A percentile compares a stretch with the other conserved stretches of the same genome.
phyloP scores from a whole-genome alignment of 2,797 vertebrate genomes.

The Danio kyathit region DNA sequence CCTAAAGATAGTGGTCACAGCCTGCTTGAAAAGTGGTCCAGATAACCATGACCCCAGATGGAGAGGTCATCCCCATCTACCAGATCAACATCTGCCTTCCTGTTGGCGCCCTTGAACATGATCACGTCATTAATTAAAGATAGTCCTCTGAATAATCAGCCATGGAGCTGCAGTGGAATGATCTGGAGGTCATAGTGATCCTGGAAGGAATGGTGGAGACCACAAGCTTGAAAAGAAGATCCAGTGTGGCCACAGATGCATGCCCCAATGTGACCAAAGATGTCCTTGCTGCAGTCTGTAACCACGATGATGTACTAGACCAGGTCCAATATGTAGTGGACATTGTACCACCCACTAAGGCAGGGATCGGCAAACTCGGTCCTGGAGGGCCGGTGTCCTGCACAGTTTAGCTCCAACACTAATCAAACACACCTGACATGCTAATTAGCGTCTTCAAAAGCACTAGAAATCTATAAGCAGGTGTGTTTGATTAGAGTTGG shows the following conservation, averaged over 20 bases:
- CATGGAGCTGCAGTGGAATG: slow-evolving; percentile 90
- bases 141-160: slow-evolving; percentile 93
- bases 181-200: slow-evolving; percentile 96
- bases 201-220: slow-evolving; percentile 97
- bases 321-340: too few relatives aligned
- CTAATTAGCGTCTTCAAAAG: too few relatives aligned
- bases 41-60: slow-evolving; percentile 93
- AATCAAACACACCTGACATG: too few relatives aligned
- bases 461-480: too few relatives aligned
- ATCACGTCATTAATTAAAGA: slow-evolving; percentile 91
- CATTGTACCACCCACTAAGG: too few relatives aligned
- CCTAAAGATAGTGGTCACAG: too few relatives aligned
- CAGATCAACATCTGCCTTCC: slow-evolving; percentile 96
- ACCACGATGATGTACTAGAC: too few relatives aligned
- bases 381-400: too few relatives aligned
- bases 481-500: too few relatives aligned
- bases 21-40: slow-evolving; percentile 82
- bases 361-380: too few relatives aligned
- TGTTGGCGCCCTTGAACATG: slow-evolving; percentile 94
- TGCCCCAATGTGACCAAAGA: slow-evolving; percentile 91
- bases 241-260: slow-evolving; percentile 96
- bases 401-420: too few relatives aligned
- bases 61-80: slow-evolving; percentile 96
- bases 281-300: too few relatives aligned
- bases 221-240: slow-evolving; percentile 99